A percentile compares a stretch with the other conserved stretches of the same genome.
Evolutionary conservation across 2,113 vertebrate species (phyloP).

Genomic region (Cettia cetti): DNA sequence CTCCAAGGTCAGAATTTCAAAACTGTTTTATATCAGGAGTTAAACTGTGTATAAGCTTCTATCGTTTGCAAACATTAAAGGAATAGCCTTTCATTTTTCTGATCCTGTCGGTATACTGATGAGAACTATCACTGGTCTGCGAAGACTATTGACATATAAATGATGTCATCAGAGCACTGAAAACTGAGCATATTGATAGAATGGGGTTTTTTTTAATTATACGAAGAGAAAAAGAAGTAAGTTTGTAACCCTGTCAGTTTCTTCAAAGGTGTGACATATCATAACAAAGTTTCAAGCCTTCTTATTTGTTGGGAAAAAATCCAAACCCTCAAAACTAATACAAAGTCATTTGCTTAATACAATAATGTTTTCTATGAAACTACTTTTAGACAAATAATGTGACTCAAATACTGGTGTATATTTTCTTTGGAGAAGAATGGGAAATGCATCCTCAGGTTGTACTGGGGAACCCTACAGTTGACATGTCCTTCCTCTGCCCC

Average conservation of each 20-base stretch:
- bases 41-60: not conserved
- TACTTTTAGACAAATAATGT: not conserved
- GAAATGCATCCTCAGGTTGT: not conserved
- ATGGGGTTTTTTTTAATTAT: not conserved
- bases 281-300: not conserved
- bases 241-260: not conserved
- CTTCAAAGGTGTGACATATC: not conserved
- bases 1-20: not conserved
- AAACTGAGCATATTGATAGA: not conserved
- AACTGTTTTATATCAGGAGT: not conserved
- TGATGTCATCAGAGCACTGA: not conserved
- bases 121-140: not conserved
- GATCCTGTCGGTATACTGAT: not conserved
- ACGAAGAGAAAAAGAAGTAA: not conserved
- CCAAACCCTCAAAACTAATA: not conserved
- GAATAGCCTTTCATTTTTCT: not conserved
- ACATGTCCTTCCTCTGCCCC: not conserved
- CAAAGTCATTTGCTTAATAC: not conserved
- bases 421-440: not conserved
- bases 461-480: not conserved
- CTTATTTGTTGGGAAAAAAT: not conserved
- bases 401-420: not conserved
- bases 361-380: not conserved
- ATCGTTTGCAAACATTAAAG: not conserved
- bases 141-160: not conserved